Base-by-base conservation (phyloP, 2,797 vertebrate genomes). In the Momotus momota region DNA sequence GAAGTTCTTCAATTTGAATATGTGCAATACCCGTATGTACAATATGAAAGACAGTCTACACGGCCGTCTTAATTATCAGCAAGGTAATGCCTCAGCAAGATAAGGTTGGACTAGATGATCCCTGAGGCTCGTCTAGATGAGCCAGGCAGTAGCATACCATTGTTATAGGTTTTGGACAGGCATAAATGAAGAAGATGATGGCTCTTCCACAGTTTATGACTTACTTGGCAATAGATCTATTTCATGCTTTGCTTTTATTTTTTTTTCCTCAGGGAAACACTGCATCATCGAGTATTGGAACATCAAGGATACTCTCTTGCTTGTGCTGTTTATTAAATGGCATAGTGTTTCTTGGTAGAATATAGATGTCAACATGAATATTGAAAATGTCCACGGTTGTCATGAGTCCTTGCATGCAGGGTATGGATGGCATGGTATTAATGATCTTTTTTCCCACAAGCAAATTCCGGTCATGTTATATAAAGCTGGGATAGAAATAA, bases 351-450 rank as follows among this genome's bases (percentile, higher is more conserved):
- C 89, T 86, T 84, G 22, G 70, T 77, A 69, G 85, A 79, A 94
- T 92, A 94, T 79, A 95, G 90, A 91, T 84, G 70, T 96, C 80
- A 93, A n/a, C 46, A 18, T 55, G 85, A 58, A 77, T 96, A 64
- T n/a, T 84, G 87, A 84, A 91, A 67, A 81, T 67, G 62, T 88
- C 77, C 35, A 58, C 91, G 80, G 72, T 19, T 94, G 77, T 84
- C 73, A 43, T 29, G 33, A 84, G 60, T 64, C 83, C 46, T 94
- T 88, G 82, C 22, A 23, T 22, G 14, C 41, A 66, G 55, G 66
- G 62, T 31, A 94, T 51, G 88, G 49, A 55, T 88, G 78, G 5
- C 66, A 52, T 57, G 21, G 40, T 82, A 52, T 90, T 95, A 96
- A 72, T 73, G 73, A 91, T 86, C 51, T 33, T 88, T 90, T 94